phyloP scores from a whole-genome alignment of 2,888 invertebrate species.

The Iselma pallidipennis region DNA sequence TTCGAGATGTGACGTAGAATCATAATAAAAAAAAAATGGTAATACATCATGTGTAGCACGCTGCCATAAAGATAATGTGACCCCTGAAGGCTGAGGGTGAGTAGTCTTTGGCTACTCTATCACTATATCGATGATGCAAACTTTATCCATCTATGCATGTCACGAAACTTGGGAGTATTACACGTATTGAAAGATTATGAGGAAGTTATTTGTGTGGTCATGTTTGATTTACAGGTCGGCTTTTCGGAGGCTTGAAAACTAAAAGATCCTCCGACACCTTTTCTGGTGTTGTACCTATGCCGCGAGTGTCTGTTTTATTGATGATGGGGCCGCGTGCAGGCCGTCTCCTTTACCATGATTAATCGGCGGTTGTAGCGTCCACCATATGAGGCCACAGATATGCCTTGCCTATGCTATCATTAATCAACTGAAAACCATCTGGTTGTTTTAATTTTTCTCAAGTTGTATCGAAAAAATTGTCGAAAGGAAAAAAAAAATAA shows the following conservation, averaged over 20 bases:
- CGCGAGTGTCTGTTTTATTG: constrained; percentile 48
- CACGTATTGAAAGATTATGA: background rate
- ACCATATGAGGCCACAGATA: constrained; percentile 50
- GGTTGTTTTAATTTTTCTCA: constrained; percentile 18
- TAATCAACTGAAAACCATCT: constrained; percentile 40
- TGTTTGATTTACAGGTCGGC: background rate
- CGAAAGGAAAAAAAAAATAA: constrained; percentile 14
- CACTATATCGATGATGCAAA: background rate
- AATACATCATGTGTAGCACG: constrained; percentile 46
- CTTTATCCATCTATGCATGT: no score
- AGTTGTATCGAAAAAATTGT: constrained; percentile 12
- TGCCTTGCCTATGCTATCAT: constrained; percentile 34
- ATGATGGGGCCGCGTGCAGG: constrained; percentile 46
- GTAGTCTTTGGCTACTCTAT: background rate
- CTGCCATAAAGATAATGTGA: constrained; percentile 26
- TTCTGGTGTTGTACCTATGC: constrained; percentile 18
- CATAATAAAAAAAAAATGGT: constrained; percentile 47
- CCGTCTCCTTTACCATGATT: constrained; percentile 47
- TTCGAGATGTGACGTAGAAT: constrained; percentile 40
- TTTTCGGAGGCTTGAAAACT: background rate
- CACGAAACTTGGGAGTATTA: background rate
- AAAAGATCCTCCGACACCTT: constrained; percentile 2
- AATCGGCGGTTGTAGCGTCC: constrained; percentile 43
- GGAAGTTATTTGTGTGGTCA: background rate
- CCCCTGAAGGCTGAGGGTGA: background rate